Base-by-base conservation (phyloP, 2,888 invertebrate species). In the Dicycla oo region DNA sequence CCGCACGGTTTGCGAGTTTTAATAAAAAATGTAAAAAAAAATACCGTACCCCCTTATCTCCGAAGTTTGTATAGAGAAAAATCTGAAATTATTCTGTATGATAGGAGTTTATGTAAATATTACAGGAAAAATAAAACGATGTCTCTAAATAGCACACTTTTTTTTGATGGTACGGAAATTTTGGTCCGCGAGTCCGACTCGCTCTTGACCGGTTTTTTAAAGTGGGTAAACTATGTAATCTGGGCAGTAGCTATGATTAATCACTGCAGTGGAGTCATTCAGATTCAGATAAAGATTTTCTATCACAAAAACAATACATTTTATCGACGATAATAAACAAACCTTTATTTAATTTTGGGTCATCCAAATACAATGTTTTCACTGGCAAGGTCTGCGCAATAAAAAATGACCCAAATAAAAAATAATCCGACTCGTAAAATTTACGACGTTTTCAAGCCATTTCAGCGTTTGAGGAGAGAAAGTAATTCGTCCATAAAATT, bases 401-500 rank as follows among this genome's bases (percentile, higher is more conserved):
- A 90, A 91, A 90, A 91, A 92, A 91, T 91, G 91, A 90, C 92
- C 92, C 90, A 86, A 91, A 94, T 94, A 94, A 94, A 94, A 91
- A 91, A 93, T 93, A 93, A 93, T 93, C 91, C 91, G 73, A 72
- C 85, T 90, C 92, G 88, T 94, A 94, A 94, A 94, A 91, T 94
- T 94, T 94, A 94, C 92, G 93, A 92, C 85, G 84, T 87, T 92
- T 93, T 92, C 91, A 90, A 93, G 92, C 90, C 91, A 93, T 94
- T 93, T 94, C 93, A 92, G 92, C 92, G 91, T 92, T 93, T 93
- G 92, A 94, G 91, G 91, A 95, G 94, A 92, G 93, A 94, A 94
- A 94, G 94, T 95, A 94, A 94, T 94, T 94, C 92, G 91, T 89
- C 90, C 92, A 94, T 95, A 95, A 95, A 95, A 95, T 95, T 94